A percentile compares a stretch with the other conserved stretches of the same genome.
These are phyloP conservation scores for Psettodes erumei DNA, from an alignment of 2,113 vertebrate genomes.

Conservation along the genomic window DNA sequence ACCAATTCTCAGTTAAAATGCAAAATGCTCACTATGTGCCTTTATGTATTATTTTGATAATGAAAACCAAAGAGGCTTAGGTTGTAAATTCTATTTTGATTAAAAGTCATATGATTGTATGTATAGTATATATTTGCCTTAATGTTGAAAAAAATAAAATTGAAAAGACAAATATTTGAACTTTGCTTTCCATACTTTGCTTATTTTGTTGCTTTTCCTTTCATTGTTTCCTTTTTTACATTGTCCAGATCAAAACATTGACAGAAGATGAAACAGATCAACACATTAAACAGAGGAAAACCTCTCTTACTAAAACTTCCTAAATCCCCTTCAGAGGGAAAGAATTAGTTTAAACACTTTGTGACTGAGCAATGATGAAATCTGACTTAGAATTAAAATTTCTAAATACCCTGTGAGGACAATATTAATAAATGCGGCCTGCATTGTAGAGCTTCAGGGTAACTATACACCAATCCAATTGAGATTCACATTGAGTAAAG, in stretches of 20 bases:
- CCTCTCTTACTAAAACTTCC: conserved; percentile 42
- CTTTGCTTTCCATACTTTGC: background rate
- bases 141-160: conserved; percentile 62
- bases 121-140: conserved; percentile 56
- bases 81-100: conserved; percentile 71
- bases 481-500: too few species aligned
- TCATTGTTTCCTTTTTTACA: conserved; percentile 83
- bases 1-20: conserved; percentile 18
- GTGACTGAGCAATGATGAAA: conserved; percentile 12
- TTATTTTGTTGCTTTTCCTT: conserved; percentile 47
- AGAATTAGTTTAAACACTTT: conserved; percentile 10
- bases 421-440: too few species aligned
- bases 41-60: conserved; percentile 71
- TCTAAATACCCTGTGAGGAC: conserved; percentile 14
- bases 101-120: conserved; percentile 67
- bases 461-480: too few species aligned
- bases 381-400: background rate
- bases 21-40: conserved; percentile 70
- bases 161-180: background rate
- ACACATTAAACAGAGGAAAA: conserved; percentile 42
- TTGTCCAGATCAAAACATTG: conserved; percentile 47
- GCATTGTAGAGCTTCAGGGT: too few species aligned
- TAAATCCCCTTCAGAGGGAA: conserved; percentile 1
- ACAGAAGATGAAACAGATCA: conserved; percentile 40
- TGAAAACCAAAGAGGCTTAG: conserved; percentile 73